Evolutionary conservation across 2,797 vertebrate genomes (phyloP).

Genomic region (Sternotherus odoratus): DNA sequence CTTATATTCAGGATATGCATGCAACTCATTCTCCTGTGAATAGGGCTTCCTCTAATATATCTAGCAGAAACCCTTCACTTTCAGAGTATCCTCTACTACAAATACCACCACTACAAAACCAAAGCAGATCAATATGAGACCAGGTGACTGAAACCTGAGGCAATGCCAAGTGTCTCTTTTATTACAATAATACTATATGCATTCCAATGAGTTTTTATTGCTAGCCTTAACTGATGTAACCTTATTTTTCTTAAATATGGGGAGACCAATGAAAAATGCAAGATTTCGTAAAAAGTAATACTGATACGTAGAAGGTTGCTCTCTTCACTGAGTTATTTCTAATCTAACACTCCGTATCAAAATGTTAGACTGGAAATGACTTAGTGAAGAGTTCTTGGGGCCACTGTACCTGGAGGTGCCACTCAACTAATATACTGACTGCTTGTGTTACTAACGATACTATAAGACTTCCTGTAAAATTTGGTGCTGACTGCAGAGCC

Average conservation of each 20-base stretch:
- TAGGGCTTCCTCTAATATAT: neutral
- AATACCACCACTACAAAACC: neutral
- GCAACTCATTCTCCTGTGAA: conserved; percentile 9
- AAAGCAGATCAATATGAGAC: neutral
- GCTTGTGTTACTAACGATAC: neutral
- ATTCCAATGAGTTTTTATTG: neutral
- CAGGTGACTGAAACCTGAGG: neutral
- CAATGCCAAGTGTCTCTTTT: neutral
- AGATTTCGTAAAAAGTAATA: neutral
- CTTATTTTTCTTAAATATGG: neutral
- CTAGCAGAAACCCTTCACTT: neutral
- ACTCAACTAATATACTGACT: neutral
- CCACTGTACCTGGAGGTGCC: neutral
- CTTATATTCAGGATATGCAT: neutral
- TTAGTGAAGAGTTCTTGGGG: neutral
- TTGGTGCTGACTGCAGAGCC: neutral
- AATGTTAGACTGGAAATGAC: too few relatives aligned
- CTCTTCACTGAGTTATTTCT: neutral
- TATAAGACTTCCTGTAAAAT: conserved; percentile 1
- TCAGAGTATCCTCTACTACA: neutral
- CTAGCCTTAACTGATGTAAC: neutral
- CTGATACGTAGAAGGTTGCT: neutral
- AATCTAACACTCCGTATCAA: neutral
- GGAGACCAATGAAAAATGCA: neutral
- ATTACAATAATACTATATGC: neutral